These are phyloP conservation scores for Globodera ellingtonae DNA, from an alignment of 1,140 invertebrate species.

Conservation along the genomic window DNA sequence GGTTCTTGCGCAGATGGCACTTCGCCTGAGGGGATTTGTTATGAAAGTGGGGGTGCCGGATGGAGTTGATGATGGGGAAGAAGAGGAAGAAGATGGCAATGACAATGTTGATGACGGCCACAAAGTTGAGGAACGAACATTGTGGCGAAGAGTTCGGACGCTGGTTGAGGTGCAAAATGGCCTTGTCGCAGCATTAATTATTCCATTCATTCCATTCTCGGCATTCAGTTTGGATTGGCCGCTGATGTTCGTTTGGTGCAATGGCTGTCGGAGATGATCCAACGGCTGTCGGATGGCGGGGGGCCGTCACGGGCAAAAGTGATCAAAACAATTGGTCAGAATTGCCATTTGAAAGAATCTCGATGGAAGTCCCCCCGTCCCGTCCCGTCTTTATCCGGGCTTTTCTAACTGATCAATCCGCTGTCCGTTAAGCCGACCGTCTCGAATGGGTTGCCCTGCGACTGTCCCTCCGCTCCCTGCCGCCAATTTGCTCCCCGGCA, in stretches of 20 bases:
- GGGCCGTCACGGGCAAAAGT: not conserved
- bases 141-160: not conserved
- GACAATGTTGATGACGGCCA: too few species aligned
- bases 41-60: not conserved
- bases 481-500: conserved; percentile 4
- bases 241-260: not conserved
- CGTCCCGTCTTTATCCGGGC: not conserved
- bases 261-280: not conserved
- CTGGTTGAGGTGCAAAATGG: not conserved
- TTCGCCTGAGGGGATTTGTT: not conserved
- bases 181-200: not conserved
- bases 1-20: not conserved
- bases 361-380: too few species aligned
- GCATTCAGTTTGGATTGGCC: conserved; percentile 1
- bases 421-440: conserved; percentile 1
- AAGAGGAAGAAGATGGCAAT: too few species aligned
- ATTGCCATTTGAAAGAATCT: not conserved
- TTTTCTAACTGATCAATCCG: not conserved
- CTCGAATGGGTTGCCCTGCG: not conserved
- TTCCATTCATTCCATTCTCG: not conserved
- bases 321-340: not conserved
- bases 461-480: not conserved
- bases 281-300: not conserved
- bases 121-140: not conserved
- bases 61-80: not conserved